phyloP scores from a whole-genome alignment of 2,797 vertebrate species.

The Dromococcyx pavoninus region DNA sequence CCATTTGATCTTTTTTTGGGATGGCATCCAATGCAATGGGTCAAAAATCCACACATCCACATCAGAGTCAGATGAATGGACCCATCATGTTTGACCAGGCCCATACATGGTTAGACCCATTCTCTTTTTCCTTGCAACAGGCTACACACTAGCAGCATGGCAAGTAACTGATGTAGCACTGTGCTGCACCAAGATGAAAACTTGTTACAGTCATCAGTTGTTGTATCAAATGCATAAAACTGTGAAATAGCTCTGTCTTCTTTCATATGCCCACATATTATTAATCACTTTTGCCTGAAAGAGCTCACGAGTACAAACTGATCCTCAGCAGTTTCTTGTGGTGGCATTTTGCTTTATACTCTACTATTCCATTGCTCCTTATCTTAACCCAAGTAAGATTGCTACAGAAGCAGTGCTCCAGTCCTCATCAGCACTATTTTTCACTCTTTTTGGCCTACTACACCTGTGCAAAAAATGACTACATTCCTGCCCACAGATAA shows the following conservation, averaged over 20 bases:
- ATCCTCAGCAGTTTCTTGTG: neutral
- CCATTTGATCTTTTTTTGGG: conserved; percentile 14
- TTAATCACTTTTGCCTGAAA: neutral
- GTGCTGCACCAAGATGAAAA: neutral
- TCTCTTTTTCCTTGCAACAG: neutral
- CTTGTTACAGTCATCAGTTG: neutral
- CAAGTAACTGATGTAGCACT: neutral
- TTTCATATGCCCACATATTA: neutral
- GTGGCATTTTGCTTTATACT: neutral
- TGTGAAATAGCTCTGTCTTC: neutral
- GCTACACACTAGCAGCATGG: neutral
- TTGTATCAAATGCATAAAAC: neutral
- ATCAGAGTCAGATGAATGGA: conserved; percentile 8
- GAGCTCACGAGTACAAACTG: neutral
- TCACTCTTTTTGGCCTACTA: neutral
- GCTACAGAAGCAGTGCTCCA: neutral
- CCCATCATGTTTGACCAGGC: neutral
- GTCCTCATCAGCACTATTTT: neutral
- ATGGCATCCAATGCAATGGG: neutral
- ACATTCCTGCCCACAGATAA: neutral
- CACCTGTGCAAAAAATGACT: neutral
- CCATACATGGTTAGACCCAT: neutral
- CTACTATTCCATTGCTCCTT: neutral
- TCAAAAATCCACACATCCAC: conserved; percentile 19
- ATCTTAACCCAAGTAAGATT: neutral